A percentile compares a stretch with the other conserved stretches of the same genome.
Conservation (phyloP, 2,113 vertebrate genomes). For the Hypomesus transpacificus region DNA sequence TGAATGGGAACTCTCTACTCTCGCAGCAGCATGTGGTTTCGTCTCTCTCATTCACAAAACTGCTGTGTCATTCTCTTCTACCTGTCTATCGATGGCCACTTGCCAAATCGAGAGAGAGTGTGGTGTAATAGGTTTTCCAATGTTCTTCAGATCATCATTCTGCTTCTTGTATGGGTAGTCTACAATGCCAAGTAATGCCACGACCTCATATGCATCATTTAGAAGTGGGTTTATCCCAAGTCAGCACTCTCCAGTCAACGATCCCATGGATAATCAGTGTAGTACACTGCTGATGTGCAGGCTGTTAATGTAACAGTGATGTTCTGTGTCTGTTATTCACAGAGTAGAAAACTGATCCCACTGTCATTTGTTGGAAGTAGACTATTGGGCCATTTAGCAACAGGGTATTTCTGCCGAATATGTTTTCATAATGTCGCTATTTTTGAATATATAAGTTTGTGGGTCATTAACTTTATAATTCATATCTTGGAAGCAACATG, state of each 20-base stretch:
- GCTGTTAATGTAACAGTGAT: no score
- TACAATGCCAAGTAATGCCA: constrained; percentile 38
- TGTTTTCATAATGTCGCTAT: no score
- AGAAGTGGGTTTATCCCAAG: constrained; percentile 43
- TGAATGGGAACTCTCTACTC: constrained; percentile 53
- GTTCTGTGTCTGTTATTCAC: no score
- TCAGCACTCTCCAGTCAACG: constrained; percentile 21
- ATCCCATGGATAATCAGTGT: no score
- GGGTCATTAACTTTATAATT: no score
- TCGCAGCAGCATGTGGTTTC: constrained; percentile 50
- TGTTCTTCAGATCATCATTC: constrained; percentile 34
- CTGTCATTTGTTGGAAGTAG: no score
- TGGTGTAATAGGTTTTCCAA: constrained; percentile 33
- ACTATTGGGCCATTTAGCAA: no score
- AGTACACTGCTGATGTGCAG: no score
- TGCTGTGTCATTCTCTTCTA: constrained; percentile 39
- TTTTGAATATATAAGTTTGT: no score
- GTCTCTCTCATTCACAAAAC: constrained; percentile 57
- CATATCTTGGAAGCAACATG: no score
- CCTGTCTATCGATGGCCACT: constrained; percentile 37
- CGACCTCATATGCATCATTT: constrained; percentile 33
- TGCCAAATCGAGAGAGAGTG: constrained; percentile 36
- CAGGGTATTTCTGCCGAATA: no score
- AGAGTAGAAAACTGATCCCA: no score
- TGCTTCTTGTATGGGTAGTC: constrained; percentile 41